phyloP scores from a whole-genome alignment of 2,888 invertebrate genomes.

The Apodemia zela region DNA sequence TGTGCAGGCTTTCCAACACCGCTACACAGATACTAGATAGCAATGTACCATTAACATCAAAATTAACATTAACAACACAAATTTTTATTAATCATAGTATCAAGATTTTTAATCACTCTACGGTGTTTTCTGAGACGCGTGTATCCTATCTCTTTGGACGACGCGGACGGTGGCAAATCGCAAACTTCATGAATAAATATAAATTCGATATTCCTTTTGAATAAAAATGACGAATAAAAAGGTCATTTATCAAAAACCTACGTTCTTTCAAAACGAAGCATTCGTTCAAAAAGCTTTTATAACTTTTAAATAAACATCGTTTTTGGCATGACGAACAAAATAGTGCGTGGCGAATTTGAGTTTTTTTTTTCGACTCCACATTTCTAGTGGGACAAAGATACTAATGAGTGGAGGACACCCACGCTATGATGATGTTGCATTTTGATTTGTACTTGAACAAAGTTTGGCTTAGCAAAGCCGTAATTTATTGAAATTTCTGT shows the following conservation, averaged over 20 bases:
- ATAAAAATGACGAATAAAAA: constrained; percentile 74
- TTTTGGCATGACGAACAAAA: constrained; percentile 71
- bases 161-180: constrained; percentile 69
- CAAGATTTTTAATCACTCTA: not conserved
- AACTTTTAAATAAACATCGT: constrained; percentile 76
- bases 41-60: too few species aligned
- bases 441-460: constrained; percentile 41
- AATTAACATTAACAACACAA: too few species aligned
- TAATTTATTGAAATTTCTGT: not conserved
- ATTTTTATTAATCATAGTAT: not conserved
- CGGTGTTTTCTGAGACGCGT: constrained; percentile 44
- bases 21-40: too few species aligned
- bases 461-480: constrained; percentile 35
- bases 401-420: constrained; percentile 78
- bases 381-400: constrained; percentile 62
- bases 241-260: constrained; percentile 74
- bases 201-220: constrained; percentile 73
- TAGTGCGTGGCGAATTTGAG: constrained; percentile 57
- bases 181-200: constrained; percentile 74
- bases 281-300: constrained; percentile 51
- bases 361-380: constrained; percentile 42
- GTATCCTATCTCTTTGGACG: constrained; percentile 52
- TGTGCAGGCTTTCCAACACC: too few species aligned
- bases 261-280: constrained; percentile 52
- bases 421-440: constrained; percentile 59